phyloP scores from a whole-genome alignment of 1,140 invertebrate species.

The Zaprionus kolodkinae region DNA sequence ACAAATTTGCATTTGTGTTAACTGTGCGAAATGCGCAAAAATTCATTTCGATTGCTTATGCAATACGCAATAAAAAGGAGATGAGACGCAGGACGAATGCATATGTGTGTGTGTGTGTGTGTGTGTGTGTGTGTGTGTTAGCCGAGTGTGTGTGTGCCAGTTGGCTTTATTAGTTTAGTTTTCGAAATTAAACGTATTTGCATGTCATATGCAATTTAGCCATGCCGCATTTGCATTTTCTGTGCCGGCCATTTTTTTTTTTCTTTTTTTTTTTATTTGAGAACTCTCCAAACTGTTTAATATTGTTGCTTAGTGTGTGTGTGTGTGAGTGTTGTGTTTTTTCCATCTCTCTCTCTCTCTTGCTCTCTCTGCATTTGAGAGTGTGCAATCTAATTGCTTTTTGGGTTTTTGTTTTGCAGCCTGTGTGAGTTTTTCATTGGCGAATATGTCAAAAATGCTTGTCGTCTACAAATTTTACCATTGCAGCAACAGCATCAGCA shows the following conservation, averaged over 20 bases:
- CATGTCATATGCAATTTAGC: conserved; percentile 71
- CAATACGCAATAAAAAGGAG: conserved; percentile 21
- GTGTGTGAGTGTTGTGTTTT: background rate
- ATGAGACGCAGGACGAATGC: conserved; percentile 8
- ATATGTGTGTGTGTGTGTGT: background rate
- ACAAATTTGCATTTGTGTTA: conserved; percentile 40
- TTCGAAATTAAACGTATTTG: conserved; percentile 81
- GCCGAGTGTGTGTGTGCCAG: conserved; percentile 16
- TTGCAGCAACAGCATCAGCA: conserved; percentile 20
- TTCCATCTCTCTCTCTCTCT: background rate
- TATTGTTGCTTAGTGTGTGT: conserved; percentile 56
- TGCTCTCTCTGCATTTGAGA: conserved; percentile 63
- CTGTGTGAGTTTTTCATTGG: conserved; percentile 33
- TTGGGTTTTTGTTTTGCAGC: conserved; percentile 61
- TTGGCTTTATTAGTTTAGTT: conserved; percentile 79
- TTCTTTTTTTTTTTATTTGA: conserved; percentile 21
- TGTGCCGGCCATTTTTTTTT: conserved; percentile 27
- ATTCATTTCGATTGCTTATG: conserved; percentile 63
- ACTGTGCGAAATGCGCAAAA: conserved; percentile 53
- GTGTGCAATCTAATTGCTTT: conserved; percentile 81
- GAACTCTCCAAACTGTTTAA: conserved; percentile 56
- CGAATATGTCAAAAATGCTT: conserved; percentile 72
- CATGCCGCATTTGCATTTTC: conserved; percentile 51
- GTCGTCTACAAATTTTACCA: conserved; percentile 65
- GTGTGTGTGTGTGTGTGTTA: background rate